Evolutionary conservation across 2,888 invertebrate species (phyloP), one percentile per base, ranked within the genome.

Genomic region (Fragum whitleyi): DNA sequence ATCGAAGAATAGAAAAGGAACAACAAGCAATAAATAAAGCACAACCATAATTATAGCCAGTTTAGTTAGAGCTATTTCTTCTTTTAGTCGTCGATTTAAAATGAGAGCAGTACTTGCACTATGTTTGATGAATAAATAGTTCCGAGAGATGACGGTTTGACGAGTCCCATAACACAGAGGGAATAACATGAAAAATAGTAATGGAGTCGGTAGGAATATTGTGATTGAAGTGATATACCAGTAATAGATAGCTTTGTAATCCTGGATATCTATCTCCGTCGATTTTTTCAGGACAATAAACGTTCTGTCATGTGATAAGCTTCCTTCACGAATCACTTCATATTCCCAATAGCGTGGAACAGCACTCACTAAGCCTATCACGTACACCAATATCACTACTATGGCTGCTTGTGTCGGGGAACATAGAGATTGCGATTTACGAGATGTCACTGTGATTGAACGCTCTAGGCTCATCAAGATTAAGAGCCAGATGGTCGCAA

Each of bases 291-390:
- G 87, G 14, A 91, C 75, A 51, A 88, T 85, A 39, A 72, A 85
- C 21, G 74, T 77, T 53, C 62, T 71, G 36, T 77, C 77, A 39
- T 77, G 82, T n/a, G 68, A 53, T 14, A 80, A 29, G 53, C 79
- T 80, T 21, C 83, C 86, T 21, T 77, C 73, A 21, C 68, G 76
- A 9, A 78, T 69, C 26, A 86, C 87, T 53, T 91, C 89, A 77
- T 91, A 93, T 80, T 92, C 92, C 93, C 93, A 93, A 84, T 92
- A 91, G 42, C 92, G 87, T 19, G 93, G 93, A 51, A 93, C 80
- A 14, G 93, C 89, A 81, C 92, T 92, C 76, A 92, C 88, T 29
- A 92, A 82, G 16, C 92, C 91, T 16, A 93, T 91, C 42, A 87
- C 84, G 79, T 88, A 91, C 2, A 92, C 92, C 85, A 93, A 87